Evolutionary conservation across 2,797 vertebrate genomes (phyloP), one percentile per base, ranked within the genome.

Genomic region (Labroides dimidiatus): DNA sequence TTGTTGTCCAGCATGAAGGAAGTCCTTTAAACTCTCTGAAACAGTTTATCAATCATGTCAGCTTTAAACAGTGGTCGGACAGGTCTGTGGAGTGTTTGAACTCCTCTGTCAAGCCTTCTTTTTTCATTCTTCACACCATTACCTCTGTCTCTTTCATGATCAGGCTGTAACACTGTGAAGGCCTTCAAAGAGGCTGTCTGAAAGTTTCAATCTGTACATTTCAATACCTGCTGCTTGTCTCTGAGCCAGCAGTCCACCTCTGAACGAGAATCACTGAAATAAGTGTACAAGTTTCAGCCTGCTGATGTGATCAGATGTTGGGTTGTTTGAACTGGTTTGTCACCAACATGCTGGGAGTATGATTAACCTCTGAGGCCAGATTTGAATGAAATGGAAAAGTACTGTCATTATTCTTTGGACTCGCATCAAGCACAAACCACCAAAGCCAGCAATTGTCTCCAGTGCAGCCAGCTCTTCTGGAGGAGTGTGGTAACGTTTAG

Each of bases 401-500:
- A 16, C 13, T 41, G 72, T 45, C 30, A 63, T 56, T 47, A 52
- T 20, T 72, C 56, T 75, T 77, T 85, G 71, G 64, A 62, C 48
- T 67, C 48, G 3, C 45, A 50, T 23, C 27, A 45, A 5, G 13
- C 13, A 20, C 54, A 53, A 77, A 77, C 56, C 27, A n/a, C 69
- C 17, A 43, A 57, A 56, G 39, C 24, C 60, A 55, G 73, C 67
- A n/a, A 3, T 20, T 54, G 16, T 63, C 39, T 44, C 13, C 17
- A 8, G 15, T 33, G 30, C 67, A 16, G 48, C 65, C 21, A 57
- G 55, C 19, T 58, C 20, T 77, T 24, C 63, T 37, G 24, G 21
- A 65, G 14, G 61, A 27, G 56, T 82, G 69, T 71, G 78, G 76
- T 77, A 78, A 78, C 69, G 20, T 72, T 72, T 80, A 69, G 47